Conservation (phyloP, 1,140 invertebrate species). For the Aleiodes sp. region DNA sequence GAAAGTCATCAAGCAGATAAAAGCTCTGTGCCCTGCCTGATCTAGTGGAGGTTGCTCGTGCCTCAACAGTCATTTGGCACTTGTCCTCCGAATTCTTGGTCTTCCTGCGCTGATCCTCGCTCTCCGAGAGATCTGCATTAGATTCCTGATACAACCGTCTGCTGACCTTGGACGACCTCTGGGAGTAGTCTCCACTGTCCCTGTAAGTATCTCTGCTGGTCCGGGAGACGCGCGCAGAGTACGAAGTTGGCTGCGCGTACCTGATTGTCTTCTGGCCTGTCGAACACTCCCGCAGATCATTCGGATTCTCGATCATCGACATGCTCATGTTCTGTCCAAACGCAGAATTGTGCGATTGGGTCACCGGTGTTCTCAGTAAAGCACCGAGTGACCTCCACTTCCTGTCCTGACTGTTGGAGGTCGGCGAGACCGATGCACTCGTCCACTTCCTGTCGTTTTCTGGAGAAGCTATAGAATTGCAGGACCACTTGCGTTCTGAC, state of each 20-base stretch:
- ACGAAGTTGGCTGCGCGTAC: conserved; percentile 46
- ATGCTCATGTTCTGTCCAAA: conserved; percentile 55
- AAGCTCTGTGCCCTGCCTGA: conserved; percentile 65
- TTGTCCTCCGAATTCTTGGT: conserved; percentile 26
- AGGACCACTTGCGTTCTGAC: conserved; percentile 55
- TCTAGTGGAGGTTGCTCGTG: conserved; percentile 44
- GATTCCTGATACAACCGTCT: conserved; percentile 52
- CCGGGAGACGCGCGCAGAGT: conserved; percentile 48
- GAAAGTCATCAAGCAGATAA: conserved; percentile 67
- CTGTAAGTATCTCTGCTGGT: conserved; percentile 45
- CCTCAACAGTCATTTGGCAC: conserved; percentile 34
- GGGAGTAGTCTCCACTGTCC: conserved; percentile 51
- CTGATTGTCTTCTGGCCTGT: conserved; percentile 32
- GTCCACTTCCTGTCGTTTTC: conserved; percentile 55
- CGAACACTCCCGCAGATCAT: conserved; percentile 28
- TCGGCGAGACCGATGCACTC: conserved; percentile 50
- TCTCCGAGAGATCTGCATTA: conserved; percentile 29
- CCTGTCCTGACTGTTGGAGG: conserved; percentile 53
- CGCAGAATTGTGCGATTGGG: conserved; percentile 36
- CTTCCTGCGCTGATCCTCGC: conserved; percentile 29
- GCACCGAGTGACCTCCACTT: conserved; percentile 67
- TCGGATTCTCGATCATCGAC: conserved; percentile 52
- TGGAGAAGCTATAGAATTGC: conserved; percentile 45
- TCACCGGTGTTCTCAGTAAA: conserved; percentile 57
- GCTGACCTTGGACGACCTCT: conserved; percentile 51